These are phyloP conservation scores for Patella caerulea DNA, from an alignment of 2,888 invertebrate genomes.

Conservation along the genomic window DNA sequence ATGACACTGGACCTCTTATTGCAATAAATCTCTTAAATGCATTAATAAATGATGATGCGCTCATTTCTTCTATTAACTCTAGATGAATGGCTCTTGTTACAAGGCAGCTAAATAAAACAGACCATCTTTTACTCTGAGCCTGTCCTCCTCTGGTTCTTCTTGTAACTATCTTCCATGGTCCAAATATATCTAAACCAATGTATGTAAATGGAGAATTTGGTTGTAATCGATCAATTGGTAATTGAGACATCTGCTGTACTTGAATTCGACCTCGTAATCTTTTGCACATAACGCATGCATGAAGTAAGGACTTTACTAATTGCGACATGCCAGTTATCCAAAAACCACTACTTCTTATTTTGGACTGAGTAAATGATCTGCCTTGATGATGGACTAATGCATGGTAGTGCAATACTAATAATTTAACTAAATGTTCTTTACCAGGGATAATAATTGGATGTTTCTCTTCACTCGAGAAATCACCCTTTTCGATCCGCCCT, in stretches of 20 bases:
- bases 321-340: constrained; percentile 41
- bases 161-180: constrained; percentile 35
- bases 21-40: constrained; percentile 37
- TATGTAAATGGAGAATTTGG: constrained; percentile 33
- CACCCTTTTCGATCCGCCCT: not conserved
- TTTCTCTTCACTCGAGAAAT: not conserved
- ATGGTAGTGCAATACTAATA: constrained; percentile 32
- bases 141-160: constrained; percentile 36
- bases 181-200: constrained; percentile 39
- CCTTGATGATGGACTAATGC: constrained; percentile 37
- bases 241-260: constrained; percentile 36
- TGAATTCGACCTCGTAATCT: constrained; percentile 26
- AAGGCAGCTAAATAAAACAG: constrained; percentile 39
- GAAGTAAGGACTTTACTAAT: constrained; percentile 24
- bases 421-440: constrained; percentile 24
- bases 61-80: constrained; percentile 40
- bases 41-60: constrained; percentile 42
- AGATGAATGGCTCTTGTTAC: constrained; percentile 40
- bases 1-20: constrained; percentile 15
- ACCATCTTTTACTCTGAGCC: constrained; percentile 39
- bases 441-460: constrained; percentile 7
- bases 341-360: constrained; percentile 30
- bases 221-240: constrained; percentile 32
- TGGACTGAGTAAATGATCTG: constrained; percentile 36
- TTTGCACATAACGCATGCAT: constrained; percentile 28